These are phyloP conservation scores for Phaethornis superciliosus DNA, from an alignment of 2,113 vertebrate species.

Conservation along the genomic window DNA sequence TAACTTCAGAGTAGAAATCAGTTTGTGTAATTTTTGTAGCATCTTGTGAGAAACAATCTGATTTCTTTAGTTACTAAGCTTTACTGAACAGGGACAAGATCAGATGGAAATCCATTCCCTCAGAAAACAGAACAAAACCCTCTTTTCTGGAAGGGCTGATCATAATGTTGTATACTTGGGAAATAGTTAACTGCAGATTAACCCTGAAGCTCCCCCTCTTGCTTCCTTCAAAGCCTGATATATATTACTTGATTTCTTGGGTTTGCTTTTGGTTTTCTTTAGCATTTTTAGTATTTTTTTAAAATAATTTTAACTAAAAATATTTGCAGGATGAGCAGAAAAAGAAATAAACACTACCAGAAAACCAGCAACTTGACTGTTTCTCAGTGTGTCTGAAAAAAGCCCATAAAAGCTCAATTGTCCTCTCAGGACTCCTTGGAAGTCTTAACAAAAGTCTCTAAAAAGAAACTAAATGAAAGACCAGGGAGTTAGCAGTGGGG, in stretches of 20 bases:
- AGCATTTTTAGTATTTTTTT: no score
- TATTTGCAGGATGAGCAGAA: background rate
- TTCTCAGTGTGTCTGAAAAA: constrained; percentile 47
- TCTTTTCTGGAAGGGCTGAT: background rate
- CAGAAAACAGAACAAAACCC: background rate
- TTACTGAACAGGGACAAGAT: background rate
- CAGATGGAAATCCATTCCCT: background rate
- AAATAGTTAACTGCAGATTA: constrained; percentile 24
- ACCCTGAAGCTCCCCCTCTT: background rate
- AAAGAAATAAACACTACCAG: constrained; percentile 37
- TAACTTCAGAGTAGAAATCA: background rate
- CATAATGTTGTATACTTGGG: background rate
- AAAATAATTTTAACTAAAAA: background rate
- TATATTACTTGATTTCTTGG: background rate
- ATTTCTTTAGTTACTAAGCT: background rate
- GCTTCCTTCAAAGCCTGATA: background rate
- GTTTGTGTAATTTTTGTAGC: background rate
- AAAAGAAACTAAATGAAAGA: constrained; percentile 69
- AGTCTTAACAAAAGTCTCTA: constrained; percentile 69
- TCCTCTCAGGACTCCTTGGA: constrained; percentile 61
- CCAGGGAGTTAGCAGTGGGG: constrained; percentile 49
- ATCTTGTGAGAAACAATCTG: background rate
- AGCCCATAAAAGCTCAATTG: constrained; percentile 56
- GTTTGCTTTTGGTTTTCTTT: background rate
- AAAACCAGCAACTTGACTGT: constrained; percentile 33